Evolutionary conservation across 2,113 vertebrate species (phyloP).

Genomic region (Podarcis raffonei): DNA sequence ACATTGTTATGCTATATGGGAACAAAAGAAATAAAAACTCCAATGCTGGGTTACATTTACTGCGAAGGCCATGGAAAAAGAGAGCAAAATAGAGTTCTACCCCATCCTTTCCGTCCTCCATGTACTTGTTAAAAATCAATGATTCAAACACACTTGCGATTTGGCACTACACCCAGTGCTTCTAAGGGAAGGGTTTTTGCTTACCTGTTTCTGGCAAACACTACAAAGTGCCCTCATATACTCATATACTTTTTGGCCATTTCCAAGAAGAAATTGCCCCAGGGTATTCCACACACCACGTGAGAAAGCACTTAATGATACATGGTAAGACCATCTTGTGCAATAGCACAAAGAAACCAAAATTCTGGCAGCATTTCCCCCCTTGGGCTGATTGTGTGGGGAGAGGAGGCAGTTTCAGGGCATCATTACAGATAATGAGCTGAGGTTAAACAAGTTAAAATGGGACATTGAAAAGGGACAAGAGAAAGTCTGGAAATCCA

Average conservation of each 20-base stretch:
- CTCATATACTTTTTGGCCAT: neutral
- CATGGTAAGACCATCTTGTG: constrained; percentile 8
- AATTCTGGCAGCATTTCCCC: neutral
- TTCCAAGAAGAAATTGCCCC: constrained; percentile 31
- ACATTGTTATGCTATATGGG: too few species aligned
- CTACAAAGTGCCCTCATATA: constrained; percentile 7
- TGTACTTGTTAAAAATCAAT: constrained; percentile 36
- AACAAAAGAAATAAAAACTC: neutral
- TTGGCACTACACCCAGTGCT: constrained; percentile 21
- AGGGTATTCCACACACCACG: neutral
- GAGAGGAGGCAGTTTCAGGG: neutral
- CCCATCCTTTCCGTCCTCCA: neutral
- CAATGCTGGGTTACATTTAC: neutral
- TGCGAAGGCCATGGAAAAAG: neutral
- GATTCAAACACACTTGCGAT: constrained; percentile 4
- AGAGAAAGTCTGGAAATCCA: neutral
- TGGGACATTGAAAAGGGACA: neutral
- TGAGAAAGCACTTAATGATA: constrained; percentile 33
- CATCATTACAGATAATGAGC: constrained; percentile 14
- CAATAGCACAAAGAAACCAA: neutral
- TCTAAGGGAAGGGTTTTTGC: constrained; percentile 2
- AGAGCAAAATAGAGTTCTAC: neutral
- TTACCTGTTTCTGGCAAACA: neutral
- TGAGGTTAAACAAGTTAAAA: neutral
- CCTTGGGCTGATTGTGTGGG: neutral